These are phyloP conservation scores for Polietes domitor DNA, from an alignment of 2,888 invertebrate species.

Conservation along the genomic window DNA sequence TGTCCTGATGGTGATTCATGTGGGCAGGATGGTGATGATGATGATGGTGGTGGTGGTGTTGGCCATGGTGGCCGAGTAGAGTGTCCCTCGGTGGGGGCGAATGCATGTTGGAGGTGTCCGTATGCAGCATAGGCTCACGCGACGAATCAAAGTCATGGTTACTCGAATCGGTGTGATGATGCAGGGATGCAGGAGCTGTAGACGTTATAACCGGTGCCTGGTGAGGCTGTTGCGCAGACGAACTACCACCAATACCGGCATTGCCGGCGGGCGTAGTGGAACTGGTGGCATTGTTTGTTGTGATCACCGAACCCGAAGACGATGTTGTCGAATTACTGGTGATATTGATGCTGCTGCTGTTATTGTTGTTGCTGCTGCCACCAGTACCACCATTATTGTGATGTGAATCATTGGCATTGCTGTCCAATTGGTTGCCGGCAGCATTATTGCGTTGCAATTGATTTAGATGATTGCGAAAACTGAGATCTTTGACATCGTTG, in stretches of 20 bases:
- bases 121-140: constrained; percentile 77
- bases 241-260: constrained; percentile 59
- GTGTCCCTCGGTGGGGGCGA: constrained; percentile 77
- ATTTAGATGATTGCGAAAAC: constrained; percentile 79
- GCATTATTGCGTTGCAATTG: constrained; percentile 75
- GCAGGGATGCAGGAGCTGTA: constrained; percentile 76
- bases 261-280: constrained; percentile 68
- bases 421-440: constrained; percentile 45
- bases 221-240: constrained; percentile 76
- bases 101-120: constrained; percentile 79
- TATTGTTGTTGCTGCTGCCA: constrained; percentile 28
- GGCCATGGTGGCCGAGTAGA: constrained; percentile 69
- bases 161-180: constrained; percentile 79
- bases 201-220: constrained; percentile 80
- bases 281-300: constrained; percentile 71
- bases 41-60: constrained; percentile 66
- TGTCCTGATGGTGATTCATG: constrained; percentile 74
- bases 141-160: constrained; percentile 80
- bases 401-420: constrained; percentile 57
- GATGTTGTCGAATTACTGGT: constrained; percentile 59
- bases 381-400: not conserved
- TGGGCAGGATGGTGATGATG: constrained; percentile 71
- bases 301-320: constrained; percentile 46
- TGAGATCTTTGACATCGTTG: constrained; percentile 80
- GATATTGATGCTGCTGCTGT: constrained; percentile 45